Evolutionary conservation across 2,797 vertebrate genomes (phyloP).

Genomic region (Prionace glauca): DNA sequence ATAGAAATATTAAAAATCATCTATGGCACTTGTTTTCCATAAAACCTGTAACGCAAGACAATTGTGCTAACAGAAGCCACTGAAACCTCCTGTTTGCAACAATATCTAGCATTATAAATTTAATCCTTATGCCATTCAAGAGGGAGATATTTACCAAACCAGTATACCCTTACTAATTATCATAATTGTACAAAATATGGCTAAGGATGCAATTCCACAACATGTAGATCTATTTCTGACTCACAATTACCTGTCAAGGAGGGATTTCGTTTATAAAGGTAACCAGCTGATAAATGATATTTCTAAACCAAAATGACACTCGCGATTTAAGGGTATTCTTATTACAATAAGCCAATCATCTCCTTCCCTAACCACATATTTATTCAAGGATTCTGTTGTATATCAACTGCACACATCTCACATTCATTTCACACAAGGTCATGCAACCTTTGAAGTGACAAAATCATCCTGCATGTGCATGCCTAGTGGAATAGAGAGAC

Average conservation of each 20-base stretch:
- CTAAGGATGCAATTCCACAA: not conserved
- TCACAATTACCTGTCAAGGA: not conserved
- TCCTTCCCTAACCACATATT: conserved; percentile 16
- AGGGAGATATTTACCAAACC: not conserved
- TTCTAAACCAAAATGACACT: conserved; percentile 23
- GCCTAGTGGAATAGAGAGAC: not conserved
- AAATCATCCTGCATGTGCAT: not conserved
- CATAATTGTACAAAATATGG: not conserved
- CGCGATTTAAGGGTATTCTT: not conserved
- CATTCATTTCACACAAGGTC: conserved; percentile 20
- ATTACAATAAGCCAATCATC: conserved; percentile 20
- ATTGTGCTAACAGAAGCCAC: not conserved
- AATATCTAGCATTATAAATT: not conserved
- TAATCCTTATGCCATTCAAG: not conserved
- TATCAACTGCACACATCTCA: conserved; percentile 22
- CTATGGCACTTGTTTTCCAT: not conserved
- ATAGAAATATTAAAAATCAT: not conserved
- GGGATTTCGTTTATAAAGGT: not conserved
- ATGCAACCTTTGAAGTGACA: conserved; percentile 9
- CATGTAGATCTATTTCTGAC: not conserved
- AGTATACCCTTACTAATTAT: not conserved
- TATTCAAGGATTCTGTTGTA: conserved; percentile 27
- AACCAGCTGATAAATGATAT: not conserved
- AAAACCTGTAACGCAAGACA: not conserved
- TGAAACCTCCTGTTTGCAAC: not conserved